Percentiles rank a stretch among this genome's conserved stretches.
Conservation (phyloP, 64 coral and sea anemone genomes). For the Montipora capricornis region DNA sequence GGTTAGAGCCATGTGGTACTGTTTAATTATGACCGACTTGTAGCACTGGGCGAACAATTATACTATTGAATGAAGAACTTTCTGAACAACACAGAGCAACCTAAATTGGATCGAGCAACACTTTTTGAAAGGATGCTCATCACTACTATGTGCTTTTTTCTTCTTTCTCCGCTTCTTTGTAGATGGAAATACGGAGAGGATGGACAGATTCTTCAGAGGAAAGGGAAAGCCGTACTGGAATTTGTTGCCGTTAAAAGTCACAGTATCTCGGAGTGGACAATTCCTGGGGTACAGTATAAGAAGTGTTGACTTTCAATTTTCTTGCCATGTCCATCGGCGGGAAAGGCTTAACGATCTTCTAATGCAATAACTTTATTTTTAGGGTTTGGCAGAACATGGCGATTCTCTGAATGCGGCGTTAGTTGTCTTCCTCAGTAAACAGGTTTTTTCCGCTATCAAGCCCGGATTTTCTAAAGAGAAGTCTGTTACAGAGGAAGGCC, state of each 20-base stretch:
- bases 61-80: no score
- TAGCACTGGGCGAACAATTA: no score
- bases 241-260: constrained; percentile 31
- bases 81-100: no score
- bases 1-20: neutral
- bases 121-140: no score
- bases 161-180: neutral
- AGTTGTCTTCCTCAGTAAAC: neutral
- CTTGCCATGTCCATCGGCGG: neutral
- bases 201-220: neutral
- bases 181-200: constrained; percentile 36
- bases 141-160: neutral
- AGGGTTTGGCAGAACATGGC: neutral
- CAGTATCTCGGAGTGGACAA: neutral
- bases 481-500: neutral
- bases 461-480: neutral
- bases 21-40: no score
- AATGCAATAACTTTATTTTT: neutral
- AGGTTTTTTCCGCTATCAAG: neutral
- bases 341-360: neutral
- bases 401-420: neutral
- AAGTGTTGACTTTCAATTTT: neutral
- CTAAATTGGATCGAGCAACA: no score
- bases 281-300: constrained; percentile 37
- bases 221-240: constrained; percentile 29